phyloP scores from a whole-genome alignment of 2,888 invertebrate species.

The Rutpela maculata region DNA sequence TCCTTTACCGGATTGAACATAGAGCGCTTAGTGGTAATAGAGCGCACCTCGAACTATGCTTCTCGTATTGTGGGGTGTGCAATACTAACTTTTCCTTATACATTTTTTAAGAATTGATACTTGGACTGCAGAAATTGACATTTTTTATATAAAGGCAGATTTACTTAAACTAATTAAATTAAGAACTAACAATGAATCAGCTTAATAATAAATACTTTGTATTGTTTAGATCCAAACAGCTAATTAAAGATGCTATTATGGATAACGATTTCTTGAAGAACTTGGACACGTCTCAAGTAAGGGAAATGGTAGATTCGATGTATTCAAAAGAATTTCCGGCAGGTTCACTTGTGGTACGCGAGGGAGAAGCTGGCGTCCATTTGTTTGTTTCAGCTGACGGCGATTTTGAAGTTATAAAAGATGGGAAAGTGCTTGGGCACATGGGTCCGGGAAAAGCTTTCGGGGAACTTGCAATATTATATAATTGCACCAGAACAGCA shows the following conservation, averaged over 20 bases:
- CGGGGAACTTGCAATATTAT: slow-evolving; percentile 85
- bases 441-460: slow-evolving; percentile 82
- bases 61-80: too few species aligned
- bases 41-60: too few species aligned
- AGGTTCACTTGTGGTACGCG: slow-evolving; percentile 78
- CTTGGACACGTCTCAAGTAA: slow-evolving; percentile 79
- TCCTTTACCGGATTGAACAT: too few species aligned
- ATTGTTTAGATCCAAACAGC: slow-evolving; percentile 77
- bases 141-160: too few species aligned
- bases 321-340: slow-evolving; percentile 76
- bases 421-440: slow-evolving; percentile 78
- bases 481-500: slow-evolving; percentile 84
- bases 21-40: too few species aligned
- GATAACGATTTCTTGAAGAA: slow-evolving; percentile 82
- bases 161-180: neutral
- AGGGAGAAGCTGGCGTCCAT: slow-evolving; percentile 80
- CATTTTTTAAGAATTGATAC: too few species aligned
- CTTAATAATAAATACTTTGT: neutral
- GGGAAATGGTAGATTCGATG: slow-evolving; percentile 83
- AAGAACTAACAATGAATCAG: neutral
- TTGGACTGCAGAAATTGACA: too few species aligned
- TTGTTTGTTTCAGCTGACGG: slow-evolving; percentile 81
- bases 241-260: slow-evolving; percentile 80
- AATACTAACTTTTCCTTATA: too few species aligned
- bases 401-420: slow-evolving; percentile 82